Percentiles rank a stretch among this genome's conserved stretches.
These are phyloP conservation scores for Panurus biarmicus DNA, from an alignment of 2,113 vertebrate species.

Conservation along the genomic window DNA sequence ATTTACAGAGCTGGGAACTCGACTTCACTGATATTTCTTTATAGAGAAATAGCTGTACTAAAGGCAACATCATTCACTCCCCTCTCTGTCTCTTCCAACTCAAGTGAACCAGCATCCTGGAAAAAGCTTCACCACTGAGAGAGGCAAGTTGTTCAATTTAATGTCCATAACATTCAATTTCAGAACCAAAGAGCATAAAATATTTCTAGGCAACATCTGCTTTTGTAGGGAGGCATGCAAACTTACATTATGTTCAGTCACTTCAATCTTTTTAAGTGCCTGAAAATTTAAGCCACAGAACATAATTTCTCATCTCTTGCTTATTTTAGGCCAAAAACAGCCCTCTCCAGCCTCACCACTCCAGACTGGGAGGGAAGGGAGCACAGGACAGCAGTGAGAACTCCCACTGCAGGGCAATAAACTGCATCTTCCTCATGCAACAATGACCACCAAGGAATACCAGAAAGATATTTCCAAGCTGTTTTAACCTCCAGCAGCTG, in stretches of 20 bases:
- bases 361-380: background rate
- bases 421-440: background rate
- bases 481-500: background rate
- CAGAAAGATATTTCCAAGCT: background rate
- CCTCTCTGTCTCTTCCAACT: background rate
- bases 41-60: background rate
- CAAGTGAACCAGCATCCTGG: background rate
- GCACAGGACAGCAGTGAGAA: background rate
- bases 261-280: background rate
- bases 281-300: background rate
- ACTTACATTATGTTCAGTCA: background rate
- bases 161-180: background rate
- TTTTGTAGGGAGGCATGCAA: background rate
- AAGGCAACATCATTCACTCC: background rate
- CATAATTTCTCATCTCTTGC: background rate
- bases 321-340: background rate
- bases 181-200: constrained; percentile 1
- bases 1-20: background rate
- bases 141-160: background rate
- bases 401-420: background rate
- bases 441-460: background rate
- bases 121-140: background rate
- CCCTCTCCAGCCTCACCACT: background rate
- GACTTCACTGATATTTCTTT: background rate
- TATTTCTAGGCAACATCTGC: background rate